Evolutionary conservation across 2,113 vertebrate species (phyloP).

Genomic region (Raja brachyura): DNA sequence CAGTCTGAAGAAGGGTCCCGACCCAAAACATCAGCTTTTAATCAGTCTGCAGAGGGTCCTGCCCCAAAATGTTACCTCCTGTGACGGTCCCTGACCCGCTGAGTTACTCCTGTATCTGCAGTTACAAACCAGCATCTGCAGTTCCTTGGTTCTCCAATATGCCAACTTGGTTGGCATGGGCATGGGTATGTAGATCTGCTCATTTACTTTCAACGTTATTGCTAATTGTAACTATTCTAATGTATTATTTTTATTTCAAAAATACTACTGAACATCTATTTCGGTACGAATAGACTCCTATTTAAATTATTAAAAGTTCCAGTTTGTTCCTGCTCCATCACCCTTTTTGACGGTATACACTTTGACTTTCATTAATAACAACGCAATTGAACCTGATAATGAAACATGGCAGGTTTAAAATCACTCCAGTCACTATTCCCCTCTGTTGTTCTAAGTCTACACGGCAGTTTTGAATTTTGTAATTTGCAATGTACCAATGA

Average conservation of each 20-base stretch:
- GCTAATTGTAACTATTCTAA: background rate
- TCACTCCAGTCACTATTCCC: background rate
- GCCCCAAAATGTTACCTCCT: too few species aligned
- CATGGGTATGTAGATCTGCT: background rate
- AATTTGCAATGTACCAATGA: background rate
- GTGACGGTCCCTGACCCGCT: too few species aligned
- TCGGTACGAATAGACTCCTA: background rate
- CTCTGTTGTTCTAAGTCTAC: background rate
- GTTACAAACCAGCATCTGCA: too few species aligned
- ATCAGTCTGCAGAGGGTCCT: too few species aligned
- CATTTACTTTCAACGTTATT: background rate
- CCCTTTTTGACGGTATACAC: background rate
- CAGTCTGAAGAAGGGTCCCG: too few species aligned
- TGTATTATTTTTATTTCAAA: constrained; percentile 5
- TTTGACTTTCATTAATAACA: constrained; percentile 22
- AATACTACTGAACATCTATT: background rate
- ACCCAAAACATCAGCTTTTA: too few species aligned
- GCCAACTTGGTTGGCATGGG: too few species aligned
- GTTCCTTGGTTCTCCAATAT: too few species aligned
- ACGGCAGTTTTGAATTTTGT: background rate
- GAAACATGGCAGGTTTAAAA: background rate
- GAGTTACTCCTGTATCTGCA: too few species aligned
- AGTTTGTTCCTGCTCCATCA: background rate
- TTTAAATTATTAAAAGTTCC: background rate
- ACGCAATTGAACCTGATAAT: constrained; percentile 13